Conservation (phyloP, 2,888 invertebrate species). For the Drosophila austrosaltans region DNA sequence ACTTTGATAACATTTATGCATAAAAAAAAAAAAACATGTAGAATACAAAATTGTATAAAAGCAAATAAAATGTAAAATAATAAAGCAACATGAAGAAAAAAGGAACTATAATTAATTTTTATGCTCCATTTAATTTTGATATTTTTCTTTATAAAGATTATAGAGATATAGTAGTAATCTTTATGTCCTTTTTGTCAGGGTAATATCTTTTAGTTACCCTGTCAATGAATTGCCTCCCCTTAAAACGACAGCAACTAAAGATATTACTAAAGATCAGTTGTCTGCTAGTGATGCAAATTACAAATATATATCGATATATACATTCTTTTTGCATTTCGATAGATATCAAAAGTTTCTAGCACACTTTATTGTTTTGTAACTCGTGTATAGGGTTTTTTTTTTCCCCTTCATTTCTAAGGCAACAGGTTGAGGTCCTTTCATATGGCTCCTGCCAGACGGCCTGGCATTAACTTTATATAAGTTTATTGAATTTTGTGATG, state of each 20-base stretch:
- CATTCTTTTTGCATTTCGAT: neutral
- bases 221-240: too few relatives aligned
- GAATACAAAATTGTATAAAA: neutral
- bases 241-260: too few relatives aligned
- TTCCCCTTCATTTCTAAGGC: neutral
- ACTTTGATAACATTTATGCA: slow-evolving; percentile 48
- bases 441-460: slow-evolving; percentile 12
- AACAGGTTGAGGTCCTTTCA: slow-evolving; percentile 11
- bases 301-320: too few relatives aligned
- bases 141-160: too few relatives aligned
- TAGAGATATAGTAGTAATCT: too few relatives aligned
- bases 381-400: neutral
- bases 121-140: too few relatives aligned
- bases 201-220: too few relatives aligned
- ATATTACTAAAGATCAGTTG: too few relatives aligned
- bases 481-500: slow-evolving; percentile 65
- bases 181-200: too few relatives aligned
- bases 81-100: neutral
- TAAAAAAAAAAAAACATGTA: slow-evolving; percentile 22
- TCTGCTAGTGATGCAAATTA: too few relatives aligned
- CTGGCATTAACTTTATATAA: slow-evolving; percentile 70
- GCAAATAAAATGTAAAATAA: neutral
- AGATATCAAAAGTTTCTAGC: neutral
- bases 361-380: neutral
- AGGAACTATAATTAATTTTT: neutral